A percentile compares a stretch with the other conserved stretches of the same genome.
Evolutionary conservation across 2,888 invertebrate species (phyloP).

Genomic region (Watsonalla cultraria): DNA sequence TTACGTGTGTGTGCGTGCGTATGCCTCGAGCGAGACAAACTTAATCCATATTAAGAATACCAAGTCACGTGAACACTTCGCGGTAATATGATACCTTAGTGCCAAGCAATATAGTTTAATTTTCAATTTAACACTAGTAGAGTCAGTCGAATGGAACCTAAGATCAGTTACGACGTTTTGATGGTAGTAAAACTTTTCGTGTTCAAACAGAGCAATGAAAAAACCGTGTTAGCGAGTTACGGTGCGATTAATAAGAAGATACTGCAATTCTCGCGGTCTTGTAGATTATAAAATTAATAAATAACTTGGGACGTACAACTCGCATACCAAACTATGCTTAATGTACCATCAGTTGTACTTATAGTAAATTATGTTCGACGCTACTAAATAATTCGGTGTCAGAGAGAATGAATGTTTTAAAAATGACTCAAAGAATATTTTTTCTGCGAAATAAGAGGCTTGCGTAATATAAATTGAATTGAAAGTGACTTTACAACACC

Average conservation of each 20-base stretch:
- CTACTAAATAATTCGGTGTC: no score
- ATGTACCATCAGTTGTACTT: no score
- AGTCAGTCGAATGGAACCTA: constrained; percentile 23
- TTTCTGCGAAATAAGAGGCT: no score
- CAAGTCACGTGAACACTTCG: constrained; percentile 14
- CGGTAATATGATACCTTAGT: constrained; percentile 28
- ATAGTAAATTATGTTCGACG: no score
- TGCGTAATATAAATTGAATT: no score
- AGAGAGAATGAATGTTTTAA: no score
- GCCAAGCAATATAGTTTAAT: constrained; percentile 28
- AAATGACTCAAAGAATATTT: no score
- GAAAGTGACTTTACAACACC: no score
- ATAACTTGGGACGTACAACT: constrained; percentile 14
- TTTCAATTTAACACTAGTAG: constrained; percentile 17
- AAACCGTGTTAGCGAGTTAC: constrained; percentile 30
- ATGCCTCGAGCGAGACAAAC: constrained; percentile 24
- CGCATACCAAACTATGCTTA: neutral
- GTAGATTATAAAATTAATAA: constrained; percentile 14
- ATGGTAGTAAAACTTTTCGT: constrained; percentile 35
- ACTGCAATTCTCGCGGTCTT: constrained; percentile 21
- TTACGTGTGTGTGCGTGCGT: constrained; percentile 33
- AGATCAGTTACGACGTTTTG: constrained; percentile 32
- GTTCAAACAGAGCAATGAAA: constrained; percentile 35
- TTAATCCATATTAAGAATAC: constrained; percentile 31
- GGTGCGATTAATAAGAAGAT: constrained; percentile 24